These are phyloP conservation scores for Caenorhabditis sulstoni DNA, from an alignment of 2,888 invertebrate genomes.

Conservation along the genomic window DNA sequence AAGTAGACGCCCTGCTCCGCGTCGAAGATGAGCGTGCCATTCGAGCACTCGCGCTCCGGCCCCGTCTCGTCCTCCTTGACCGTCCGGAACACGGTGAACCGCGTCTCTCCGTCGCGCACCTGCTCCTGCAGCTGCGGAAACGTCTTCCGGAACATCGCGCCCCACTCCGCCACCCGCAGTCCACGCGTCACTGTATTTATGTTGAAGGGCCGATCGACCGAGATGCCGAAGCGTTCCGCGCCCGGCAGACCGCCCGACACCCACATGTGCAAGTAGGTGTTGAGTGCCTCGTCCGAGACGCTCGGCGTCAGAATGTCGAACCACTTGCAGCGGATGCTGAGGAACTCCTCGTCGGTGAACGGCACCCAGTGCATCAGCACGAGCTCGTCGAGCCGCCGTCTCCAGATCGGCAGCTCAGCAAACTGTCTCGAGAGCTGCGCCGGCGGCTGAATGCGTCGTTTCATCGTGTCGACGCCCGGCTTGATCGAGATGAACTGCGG, in stretches of 20 bases:
- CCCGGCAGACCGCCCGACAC: neutral
- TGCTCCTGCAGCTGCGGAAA: neutral
- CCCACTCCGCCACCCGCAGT: neutral
- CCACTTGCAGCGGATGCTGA: neutral
- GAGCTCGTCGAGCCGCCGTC: neutral
- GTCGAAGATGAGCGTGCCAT: neutral
- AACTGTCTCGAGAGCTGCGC: neutral
- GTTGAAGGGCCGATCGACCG: neutral
- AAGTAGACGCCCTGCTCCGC: neutral
- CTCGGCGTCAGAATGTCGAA: neutral
- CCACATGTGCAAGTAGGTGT: neutral
- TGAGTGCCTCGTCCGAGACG: neutral
- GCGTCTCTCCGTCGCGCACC: neutral
- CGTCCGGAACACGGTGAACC: conserved; percentile 12
- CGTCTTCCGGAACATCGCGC: neutral
- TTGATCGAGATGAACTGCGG: neutral
- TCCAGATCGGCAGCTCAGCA: neutral
- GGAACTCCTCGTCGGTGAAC: conserved; percentile 3
- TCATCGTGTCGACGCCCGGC: neutral
- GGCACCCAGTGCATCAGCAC: conserved; percentile 12
- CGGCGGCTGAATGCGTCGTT: neutral
- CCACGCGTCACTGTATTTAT: neutral
- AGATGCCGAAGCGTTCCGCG: neutral
- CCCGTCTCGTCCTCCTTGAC: neutral
- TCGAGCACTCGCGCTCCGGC: neutral